Evolutionary conservation across 2,888 invertebrate genomes (phyloP).

Genomic region (Ceratothoa steindachneri): DNA sequence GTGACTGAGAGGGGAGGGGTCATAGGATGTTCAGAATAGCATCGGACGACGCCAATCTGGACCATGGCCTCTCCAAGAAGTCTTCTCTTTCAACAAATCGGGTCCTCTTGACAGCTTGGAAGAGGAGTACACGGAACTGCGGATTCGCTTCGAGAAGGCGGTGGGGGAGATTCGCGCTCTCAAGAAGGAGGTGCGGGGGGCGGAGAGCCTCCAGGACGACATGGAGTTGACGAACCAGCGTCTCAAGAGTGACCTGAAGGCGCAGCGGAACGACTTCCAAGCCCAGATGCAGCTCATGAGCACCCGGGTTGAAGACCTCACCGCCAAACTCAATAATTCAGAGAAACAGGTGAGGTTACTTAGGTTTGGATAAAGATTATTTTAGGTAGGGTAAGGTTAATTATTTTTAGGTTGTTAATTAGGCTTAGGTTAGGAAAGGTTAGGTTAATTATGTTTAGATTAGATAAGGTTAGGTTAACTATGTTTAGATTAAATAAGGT

Average conservation of each 20-base stretch:
- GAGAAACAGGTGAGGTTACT: conserved; percentile 66
- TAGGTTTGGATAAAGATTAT: not conserved
- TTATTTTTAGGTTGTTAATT: too few relatives aligned
- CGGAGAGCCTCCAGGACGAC: conserved; percentile 73
- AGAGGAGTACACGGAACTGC: conserved; percentile 74
- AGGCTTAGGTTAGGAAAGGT: too few relatives aligned
- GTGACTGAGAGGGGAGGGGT: too few relatives aligned
- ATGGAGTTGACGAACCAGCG: conserved; percentile 73
- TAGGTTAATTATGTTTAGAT: too few relatives aligned
- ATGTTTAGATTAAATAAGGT: too few relatives aligned
- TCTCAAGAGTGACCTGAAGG: conserved; percentile 67
- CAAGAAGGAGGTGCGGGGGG: conserved; percentile 73
- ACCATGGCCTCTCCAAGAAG: too few relatives aligned
- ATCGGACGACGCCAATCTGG: too few relatives aligned
- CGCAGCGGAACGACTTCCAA: conserved; percentile 59
- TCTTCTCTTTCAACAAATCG: too few relatives aligned
- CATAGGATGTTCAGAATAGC: too few relatives aligned
- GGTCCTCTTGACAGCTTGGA: conserved; percentile 59
- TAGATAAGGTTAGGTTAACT: too few relatives aligned
- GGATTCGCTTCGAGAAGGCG: conserved; percentile 73
- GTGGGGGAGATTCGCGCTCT: conserved; percentile 76
- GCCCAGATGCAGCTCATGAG: conserved; percentile 68
- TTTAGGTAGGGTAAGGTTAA: not conserved
- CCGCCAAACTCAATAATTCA: conserved; percentile 71
- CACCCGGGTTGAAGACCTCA: conserved; percentile 75